Base-by-base conservation (phyloP, 2,113 vertebrate genomes). In the Himantopus leucocephalus region DNA sequence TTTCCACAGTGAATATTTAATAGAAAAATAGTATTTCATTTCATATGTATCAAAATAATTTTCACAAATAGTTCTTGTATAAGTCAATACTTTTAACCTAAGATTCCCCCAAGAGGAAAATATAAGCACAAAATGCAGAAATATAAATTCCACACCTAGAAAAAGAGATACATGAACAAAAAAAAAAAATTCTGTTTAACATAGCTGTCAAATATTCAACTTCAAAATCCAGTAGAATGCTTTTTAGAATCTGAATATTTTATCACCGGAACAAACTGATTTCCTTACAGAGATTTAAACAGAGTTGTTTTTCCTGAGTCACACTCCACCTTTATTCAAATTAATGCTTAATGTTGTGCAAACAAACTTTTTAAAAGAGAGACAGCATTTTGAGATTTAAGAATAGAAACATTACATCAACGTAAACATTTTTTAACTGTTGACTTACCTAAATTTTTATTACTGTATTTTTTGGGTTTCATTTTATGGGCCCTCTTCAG, bases 401-500 rank as follows among this genome's bases (percentile, higher is more conserved):
- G 50, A 76, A 73, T 37, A 35, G 27, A 85, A 72, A 77, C 17
- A 68, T 29, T 81, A 45, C 41, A 47, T 68, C 35, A 87, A 59
- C 22, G 41, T 26, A 80, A 70, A 2, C 2, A 50, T 37, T 78
- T 86, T 80, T 68, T 11, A 92, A 76, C 27, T 64, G 23, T 82
- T 95, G 39, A 98, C 98, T 98, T 94, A 99, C 99, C 99, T 78
- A 95, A 70, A 87, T 93, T 98, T 95, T 96, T 98, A 80, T 92
- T 90, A 90, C 85, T 96, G 29, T 95, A 92, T 93, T 98, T 99
- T 90, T 98, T 98, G 14, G 98, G 97, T 86, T 98, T 99, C 99
- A 99, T 99, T 97, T 98, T 99, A 88, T 98, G 96, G 64, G 99
- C 99, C 96, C 99, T 99, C 96, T 98, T 99, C 70, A 99, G 97